Conservation (phyloP, 2,888 invertebrate species). For the Hololepta plana region DNA sequence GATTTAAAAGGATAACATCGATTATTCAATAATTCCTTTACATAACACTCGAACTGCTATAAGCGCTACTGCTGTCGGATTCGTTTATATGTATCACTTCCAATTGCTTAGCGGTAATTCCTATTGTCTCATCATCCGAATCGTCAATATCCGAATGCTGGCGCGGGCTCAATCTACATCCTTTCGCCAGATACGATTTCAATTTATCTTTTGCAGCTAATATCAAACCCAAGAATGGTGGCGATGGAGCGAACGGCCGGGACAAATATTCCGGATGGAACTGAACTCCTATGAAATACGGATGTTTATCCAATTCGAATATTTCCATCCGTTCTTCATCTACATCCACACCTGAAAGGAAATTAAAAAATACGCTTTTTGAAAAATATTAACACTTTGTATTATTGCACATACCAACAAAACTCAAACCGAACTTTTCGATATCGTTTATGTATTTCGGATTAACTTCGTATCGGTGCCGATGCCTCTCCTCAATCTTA, state of each 20-base stretch:
- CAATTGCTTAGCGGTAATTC: slow-evolving; percentile 14
- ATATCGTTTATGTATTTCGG: slow-evolving; percentile 63
- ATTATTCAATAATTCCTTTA: too few relatives aligned
- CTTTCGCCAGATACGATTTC: slow-evolving; percentile 48
- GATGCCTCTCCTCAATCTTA: slow-evolving; percentile 80
- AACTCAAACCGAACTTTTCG: slow-evolving; percentile 67
- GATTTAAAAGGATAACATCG: too few relatives aligned
- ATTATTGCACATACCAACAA: slow-evolving; percentile 74
- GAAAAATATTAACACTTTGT: slow-evolving; percentile 1
- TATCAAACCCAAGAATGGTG: slow-evolving; percentile 88
- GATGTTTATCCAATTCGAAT: slow-evolving; percentile 68
- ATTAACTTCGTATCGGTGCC: slow-evolving; percentile 97
- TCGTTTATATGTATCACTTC: slow-evolving; percentile 14
- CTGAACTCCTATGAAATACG: slow-evolving; percentile 89
- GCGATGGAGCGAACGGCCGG: slow-evolving; percentile 77
- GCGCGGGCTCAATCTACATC: slow-evolving; percentile 56
- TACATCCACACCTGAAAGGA: slow-evolving; percentile 43
- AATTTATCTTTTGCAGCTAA: slow-evolving; percentile 76
- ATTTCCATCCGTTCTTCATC: slow-evolving; percentile 89
- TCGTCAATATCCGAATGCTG: too few relatives aligned
- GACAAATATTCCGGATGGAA: slow-evolving; percentile 97
- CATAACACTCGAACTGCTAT: slow-evolving; percentile 19
- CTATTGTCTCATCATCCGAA: slow-evolving; percentile 17
- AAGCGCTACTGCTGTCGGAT: slow-evolving; percentile 22
- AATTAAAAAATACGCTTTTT: too few relatives aligned